Percentiles rank a stretch among this genome's conserved stretches.
Evolutionary conservation across 2,888 invertebrate species (phyloP).

Genomic region (Meandrusa payeni): DNA sequence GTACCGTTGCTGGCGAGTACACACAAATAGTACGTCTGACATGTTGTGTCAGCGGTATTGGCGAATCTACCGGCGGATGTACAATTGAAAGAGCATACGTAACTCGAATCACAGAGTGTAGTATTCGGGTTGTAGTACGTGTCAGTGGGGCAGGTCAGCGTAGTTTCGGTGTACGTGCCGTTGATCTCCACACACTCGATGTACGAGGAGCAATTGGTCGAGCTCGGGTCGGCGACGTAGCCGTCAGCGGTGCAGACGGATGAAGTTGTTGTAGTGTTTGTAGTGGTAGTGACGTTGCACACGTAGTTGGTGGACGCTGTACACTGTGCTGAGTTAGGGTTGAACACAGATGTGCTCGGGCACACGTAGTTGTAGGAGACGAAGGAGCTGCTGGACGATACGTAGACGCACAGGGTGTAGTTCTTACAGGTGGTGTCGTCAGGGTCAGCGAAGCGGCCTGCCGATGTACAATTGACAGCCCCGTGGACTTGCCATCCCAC

Average conservation of each 20-base stretch:
- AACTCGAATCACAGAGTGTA: slow-evolving; percentile 46
- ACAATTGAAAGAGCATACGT: slow-evolving; percentile 45
- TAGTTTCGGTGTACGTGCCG: slow-evolving; percentile 44
- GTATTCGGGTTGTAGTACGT: slow-evolving; percentile 55
- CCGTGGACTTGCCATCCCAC: slow-evolving; percentile 41
- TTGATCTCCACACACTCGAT: slow-evolving; percentile 52
- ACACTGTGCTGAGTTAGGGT: slow-evolving; percentile 40
- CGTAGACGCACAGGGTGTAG: slow-evolving; percentile 60
- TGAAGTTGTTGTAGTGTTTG: slow-evolving; percentile 32
- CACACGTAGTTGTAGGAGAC: slow-evolving; percentile 60
- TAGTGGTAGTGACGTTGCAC: slow-evolving; percentile 55
- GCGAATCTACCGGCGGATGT: slow-evolving; percentile 59
- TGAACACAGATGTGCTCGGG: slow-evolving; percentile 62
- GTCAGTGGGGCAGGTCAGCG: slow-evolving; percentile 44
- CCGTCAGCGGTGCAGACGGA: slow-evolving; percentile 52
- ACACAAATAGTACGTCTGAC: slow-evolving; percentile 63
- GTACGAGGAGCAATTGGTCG: slow-evolving; percentile 51
- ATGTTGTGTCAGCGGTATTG: slow-evolving; percentile 56
- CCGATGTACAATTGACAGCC: slow-evolving; percentile 51
- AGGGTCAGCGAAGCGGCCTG: slow-evolving; percentile 58
- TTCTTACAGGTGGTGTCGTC: slow-evolving; percentile 61
- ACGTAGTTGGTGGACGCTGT: slow-evolving; percentile 46
- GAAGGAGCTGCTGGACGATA: slow-evolving; percentile 39
- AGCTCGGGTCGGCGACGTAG: slow-evolving; percentile 45
- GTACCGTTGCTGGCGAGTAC: slow-evolving; percentile 45